Conservation (phyloP, 1,140 invertebrate species). For the Drosophila sturtevanti region DNA sequence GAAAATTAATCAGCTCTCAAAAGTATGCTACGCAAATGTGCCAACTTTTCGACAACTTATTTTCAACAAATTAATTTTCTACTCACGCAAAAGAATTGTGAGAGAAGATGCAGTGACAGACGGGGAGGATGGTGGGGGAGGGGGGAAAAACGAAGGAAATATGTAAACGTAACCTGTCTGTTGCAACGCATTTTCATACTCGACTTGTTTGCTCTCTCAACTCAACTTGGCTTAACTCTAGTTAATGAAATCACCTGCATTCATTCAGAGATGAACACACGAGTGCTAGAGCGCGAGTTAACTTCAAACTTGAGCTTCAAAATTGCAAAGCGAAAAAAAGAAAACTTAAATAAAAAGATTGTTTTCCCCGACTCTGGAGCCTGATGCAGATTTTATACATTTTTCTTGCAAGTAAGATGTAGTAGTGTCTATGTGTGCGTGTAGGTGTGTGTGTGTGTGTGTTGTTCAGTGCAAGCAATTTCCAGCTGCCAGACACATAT, state of each 20-base stretch:
- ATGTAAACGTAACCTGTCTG: conserved; percentile 12
- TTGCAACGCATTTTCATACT: conserved; percentile 17
- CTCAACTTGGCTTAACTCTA: conserved; percentile 53
- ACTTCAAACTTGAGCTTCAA: conserved; percentile 14
- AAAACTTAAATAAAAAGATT: background rate
- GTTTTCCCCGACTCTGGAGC: background rate
- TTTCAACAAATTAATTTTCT: conserved; percentile 81
- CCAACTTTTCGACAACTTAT: conserved; percentile 77
- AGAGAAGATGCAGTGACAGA: too few relatives aligned
- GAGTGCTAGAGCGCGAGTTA: conserved; percentile 22
- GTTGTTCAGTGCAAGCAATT: conserved; percentile 55
- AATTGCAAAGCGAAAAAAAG: background rate
- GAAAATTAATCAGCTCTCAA: conserved; percentile 66
- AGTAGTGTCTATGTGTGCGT: background rate
- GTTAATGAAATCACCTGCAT: conserved; percentile 81
- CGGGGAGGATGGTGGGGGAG: too few relatives aligned
- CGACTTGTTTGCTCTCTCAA: conserved; percentile 44
- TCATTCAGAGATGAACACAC: conserved; percentile 39
- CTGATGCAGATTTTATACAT: conserved; percentile 36
- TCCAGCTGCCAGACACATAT: conserved; percentile 69
- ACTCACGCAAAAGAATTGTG: conserved; percentile 38
- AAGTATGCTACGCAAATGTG: conserved; percentile 43
- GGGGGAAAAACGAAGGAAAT: conserved; percentile 1
- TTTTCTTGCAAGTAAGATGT: conserved; percentile 21
- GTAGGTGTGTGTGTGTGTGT: background rate